Percentiles rank a stretch among this genome's conserved stretches.
Evolutionary conservation across 2,888 invertebrate genomes (phyloP).

Genomic region (Polydrusus pterygomalis): DNA sequence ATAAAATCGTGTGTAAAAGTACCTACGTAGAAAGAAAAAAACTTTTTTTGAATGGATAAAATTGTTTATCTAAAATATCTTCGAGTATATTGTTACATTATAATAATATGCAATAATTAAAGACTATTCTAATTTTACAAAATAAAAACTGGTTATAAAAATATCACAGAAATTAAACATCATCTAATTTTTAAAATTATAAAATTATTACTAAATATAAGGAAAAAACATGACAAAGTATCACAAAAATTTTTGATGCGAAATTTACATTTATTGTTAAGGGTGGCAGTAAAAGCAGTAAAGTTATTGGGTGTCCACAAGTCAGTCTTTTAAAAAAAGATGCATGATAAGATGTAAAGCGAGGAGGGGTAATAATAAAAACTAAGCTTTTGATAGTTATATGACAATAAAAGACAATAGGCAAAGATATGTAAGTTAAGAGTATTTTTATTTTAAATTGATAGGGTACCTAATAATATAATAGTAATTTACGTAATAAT

Average conservation of each 20-base stretch:
- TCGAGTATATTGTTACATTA: too few species aligned
- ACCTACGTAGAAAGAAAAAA: too few species aligned
- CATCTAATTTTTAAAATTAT: constrained; percentile 38
- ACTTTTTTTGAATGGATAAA: too few species aligned
- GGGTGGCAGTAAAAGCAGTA: constrained; percentile 34
- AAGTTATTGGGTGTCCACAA: background rate
- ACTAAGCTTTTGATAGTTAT: background rate
- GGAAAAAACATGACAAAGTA: constrained; percentile 28
- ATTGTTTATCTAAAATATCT: background rate
- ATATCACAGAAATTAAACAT: constrained; percentile 56
- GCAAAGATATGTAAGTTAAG: too few species aligned
- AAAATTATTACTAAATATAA: constrained; percentile 8
- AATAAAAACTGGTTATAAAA: constrained; percentile 55
- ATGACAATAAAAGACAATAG: background rate
- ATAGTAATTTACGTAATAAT: too few species aligned
- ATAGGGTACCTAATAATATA: too few species aligned
- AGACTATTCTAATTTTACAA: constrained; percentile 32
- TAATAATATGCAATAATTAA: background rate
- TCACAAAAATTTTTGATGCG: constrained; percentile 42
- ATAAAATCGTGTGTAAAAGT: too few species aligned
- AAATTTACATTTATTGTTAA: constrained; percentile 26
- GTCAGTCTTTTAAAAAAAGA: constrained; percentile 31
- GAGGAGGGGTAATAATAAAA: background rate
- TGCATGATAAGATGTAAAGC: background rate
- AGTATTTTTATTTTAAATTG: too few species aligned